phyloP scores from a whole-genome alignment of 2,797 vertebrate species.

The Allobates femoralis region DNA sequence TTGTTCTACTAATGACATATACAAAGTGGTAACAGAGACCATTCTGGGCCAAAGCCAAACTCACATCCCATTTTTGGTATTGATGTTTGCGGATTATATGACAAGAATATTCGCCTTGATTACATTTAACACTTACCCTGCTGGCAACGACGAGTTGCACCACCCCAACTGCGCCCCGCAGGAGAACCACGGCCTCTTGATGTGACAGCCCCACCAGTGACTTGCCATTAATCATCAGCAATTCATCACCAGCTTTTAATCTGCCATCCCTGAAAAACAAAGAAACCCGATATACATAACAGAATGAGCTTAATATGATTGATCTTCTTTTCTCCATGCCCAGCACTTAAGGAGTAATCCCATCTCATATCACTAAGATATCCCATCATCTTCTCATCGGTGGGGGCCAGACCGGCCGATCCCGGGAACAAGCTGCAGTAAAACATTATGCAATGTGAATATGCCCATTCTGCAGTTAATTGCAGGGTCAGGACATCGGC shows the following conservation, averaged over 20 bases:
- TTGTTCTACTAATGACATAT: too few species aligned
- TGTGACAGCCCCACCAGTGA: slow-evolving; percentile 94
- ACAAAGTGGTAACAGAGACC: too few species aligned
- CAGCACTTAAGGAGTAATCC: not conserved
- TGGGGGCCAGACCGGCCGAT: too few species aligned
- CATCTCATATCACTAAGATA: not conserved
- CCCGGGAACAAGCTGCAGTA: too few species aligned
- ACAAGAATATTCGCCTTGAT: not conserved
- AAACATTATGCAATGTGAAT: too few species aligned
- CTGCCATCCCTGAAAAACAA: slow-evolving; percentile 85
- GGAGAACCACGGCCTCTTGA: slow-evolving; percentile 88
- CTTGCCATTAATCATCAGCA: slow-evolving; percentile 94
- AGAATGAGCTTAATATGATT: too few species aligned
- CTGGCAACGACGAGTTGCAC: slow-evolving; percentile 93
- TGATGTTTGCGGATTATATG: not conserved
- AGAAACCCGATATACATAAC: fast-evolving
- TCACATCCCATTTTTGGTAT: too few species aligned
- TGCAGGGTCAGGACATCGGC: too few species aligned
- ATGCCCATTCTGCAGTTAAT: too few species aligned
- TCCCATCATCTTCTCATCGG: too few species aligned
- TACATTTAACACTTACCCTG: slow-evolving; percentile 77
- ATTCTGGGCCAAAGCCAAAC: too few species aligned
- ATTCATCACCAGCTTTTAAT: slow-evolving; percentile 88
- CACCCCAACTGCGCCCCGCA: slow-evolving; percentile 86
- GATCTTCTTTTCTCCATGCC: too few species aligned